Conservation (phyloP, 2,113 vertebrate species). For the Chaetodon trifascialis region DNA sequence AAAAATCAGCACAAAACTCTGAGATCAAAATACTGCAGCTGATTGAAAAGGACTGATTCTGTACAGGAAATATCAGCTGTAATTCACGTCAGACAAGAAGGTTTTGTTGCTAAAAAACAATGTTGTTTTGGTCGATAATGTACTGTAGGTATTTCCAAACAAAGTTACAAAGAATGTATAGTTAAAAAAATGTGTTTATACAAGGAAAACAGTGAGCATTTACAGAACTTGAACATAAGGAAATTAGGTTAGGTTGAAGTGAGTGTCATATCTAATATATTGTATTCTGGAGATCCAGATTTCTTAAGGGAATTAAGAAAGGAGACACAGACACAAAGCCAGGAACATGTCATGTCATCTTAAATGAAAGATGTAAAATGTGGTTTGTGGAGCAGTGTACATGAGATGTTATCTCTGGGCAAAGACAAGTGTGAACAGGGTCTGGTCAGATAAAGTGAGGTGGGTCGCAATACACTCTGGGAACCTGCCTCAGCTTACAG, state of each 20-base stretch:
- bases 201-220: not conserved
- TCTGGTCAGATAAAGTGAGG: constrained; percentile 55
- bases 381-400: constrained; percentile 69
- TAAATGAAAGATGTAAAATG: constrained; percentile 71
- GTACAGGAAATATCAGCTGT: not conserved
- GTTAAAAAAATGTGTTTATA: not conserved
- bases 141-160: not conserved
- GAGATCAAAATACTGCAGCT: not conserved
- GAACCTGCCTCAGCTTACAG: constrained; percentile 44
- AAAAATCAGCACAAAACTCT: not conserved
- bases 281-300: not conserved
- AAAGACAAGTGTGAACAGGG: constrained; percentile 48
- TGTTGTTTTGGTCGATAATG: not conserved
- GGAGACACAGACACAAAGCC: constrained; percentile 40
- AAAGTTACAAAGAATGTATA: not conserved
- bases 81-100: not conserved
- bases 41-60: not conserved
- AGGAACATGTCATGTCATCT: constrained; percentile 64
- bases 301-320: not conserved
- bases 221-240: not conserved
- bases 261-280: not conserved
- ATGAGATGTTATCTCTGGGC: constrained; percentile 71
- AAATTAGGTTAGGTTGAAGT: not conserved
- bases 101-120: not conserved
- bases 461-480: constrained; percentile 52